Percentiles rank a stretch among this genome's conserved stretches.
phyloP scores from a whole-genome alignment of 2,888 invertebrate species.

The Eupsilia transversa region DNA sequence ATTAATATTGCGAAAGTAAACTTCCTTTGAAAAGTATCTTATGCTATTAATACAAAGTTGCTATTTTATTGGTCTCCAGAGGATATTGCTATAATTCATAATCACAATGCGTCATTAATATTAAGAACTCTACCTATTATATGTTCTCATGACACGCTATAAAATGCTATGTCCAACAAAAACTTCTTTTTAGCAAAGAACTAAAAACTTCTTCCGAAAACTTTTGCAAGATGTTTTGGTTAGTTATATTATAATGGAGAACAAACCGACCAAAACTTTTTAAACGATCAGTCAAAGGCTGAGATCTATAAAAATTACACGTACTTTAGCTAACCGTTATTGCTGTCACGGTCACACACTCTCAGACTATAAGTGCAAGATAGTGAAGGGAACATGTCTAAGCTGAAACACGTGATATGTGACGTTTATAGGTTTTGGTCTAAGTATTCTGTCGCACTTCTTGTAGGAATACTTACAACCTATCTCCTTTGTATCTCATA shows the following conservation, averaged over 20 bases:
- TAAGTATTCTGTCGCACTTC: background rate
- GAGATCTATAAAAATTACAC: background rate
- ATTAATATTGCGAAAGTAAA: conserved; percentile 49
- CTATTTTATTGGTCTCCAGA: conserved; percentile 6
- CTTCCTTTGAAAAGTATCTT: conserved; percentile 37
- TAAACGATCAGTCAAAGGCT: background rate
- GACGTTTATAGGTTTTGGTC: background rate
- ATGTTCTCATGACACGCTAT: background rate
- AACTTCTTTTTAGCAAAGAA: background rate
- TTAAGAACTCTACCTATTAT: background rate
- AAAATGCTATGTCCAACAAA: background rate
- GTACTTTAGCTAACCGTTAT: background rate
- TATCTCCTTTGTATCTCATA: background rate
- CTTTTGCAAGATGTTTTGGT: background rate
- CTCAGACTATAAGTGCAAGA: background rate
- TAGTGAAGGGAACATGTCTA: no score
- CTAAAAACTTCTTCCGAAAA: background rate
- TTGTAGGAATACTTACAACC: background rate
- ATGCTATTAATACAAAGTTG: conserved; percentile 18
- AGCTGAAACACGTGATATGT: background rate
- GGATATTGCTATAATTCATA: background rate
- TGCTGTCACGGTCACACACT: background rate
- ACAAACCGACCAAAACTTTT: background rate
- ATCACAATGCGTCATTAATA: background rate
- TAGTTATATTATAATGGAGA: background rate